Percentiles rank a stretch among this genome's conserved stretches.
phyloP scores from a whole-genome alignment of 35 echinoderm and acorn worm genomes.

The Heliocidaris erythrogramma region DNA sequence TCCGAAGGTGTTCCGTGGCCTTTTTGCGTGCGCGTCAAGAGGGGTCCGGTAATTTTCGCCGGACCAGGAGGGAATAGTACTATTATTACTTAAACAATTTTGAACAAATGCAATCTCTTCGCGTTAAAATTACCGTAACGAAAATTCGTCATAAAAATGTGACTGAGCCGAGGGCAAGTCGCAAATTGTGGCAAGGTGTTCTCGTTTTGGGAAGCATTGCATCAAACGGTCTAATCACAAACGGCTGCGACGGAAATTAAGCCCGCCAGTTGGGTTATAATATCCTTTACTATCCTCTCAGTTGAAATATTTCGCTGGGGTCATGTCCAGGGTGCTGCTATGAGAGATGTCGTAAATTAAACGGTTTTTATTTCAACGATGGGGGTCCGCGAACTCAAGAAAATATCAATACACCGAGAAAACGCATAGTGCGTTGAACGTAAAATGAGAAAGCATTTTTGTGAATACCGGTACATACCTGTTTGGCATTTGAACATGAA shows the following conservation, averaged over 20 bases:
- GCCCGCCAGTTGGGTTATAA: not conserved
- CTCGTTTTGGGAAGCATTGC: conserved; percentile 31
- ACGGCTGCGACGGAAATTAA: conserved; percentile 6
- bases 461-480: not conserved
- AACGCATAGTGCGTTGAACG: not conserved
- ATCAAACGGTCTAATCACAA: conserved; percentile 28
- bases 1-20: not conserved
- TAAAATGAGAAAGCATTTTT: not conserved
- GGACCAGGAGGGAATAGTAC: not conserved
- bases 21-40: not conserved
- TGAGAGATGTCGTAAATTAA: conserved; percentile 38
- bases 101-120: conserved; percentile 13
- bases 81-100: not conserved
- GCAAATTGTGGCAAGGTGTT: conserved; percentile 10
- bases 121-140: conserved; percentile 47
- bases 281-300: not conserved
- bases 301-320: not conserved
- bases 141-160: conserved; percentile 26
- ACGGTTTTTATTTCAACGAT: conserved; percentile 37
- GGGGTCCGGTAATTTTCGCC: not conserved
- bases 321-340: not conserved
- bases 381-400: conserved; percentile 21
- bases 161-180: not conserved
- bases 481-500: not conserved
- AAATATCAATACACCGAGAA: not conserved